phyloP scores from a whole-genome alignment of 1,140 invertebrate genomes.

The Macrotrachela quadricornifera region DNA sequence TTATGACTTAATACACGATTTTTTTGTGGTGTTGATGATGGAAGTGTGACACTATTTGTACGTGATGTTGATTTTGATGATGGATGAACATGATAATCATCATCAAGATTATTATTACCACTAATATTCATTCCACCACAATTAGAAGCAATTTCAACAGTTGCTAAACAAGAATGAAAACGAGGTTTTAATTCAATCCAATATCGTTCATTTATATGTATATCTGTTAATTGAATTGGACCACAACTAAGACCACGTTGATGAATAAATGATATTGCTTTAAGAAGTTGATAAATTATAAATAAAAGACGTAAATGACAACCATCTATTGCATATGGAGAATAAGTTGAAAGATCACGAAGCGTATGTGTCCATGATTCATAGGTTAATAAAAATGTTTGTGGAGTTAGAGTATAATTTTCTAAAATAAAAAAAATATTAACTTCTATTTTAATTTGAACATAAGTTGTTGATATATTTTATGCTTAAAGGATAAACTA shows the following conservation, averaged over 20 bases:
- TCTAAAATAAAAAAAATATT: too few species aligned
- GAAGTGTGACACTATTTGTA: neutral
- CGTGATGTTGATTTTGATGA: neutral
- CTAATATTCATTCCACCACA: too few species aligned
- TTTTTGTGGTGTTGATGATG: neutral
- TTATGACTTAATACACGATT: neutral
- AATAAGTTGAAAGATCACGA: too few species aligned
- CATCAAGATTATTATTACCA: neutral
- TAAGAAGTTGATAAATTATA: slow-evolving; percentile 3
- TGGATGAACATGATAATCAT: neutral
- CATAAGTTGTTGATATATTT: too few species aligned
- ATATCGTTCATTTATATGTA: slow-evolving; percentile 1
- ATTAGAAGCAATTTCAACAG: too few species aligned
- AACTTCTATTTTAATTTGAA: too few species aligned
- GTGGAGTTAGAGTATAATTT: too few species aligned
- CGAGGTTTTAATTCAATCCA: slow-evolving; percentile 3
- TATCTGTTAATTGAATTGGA: neutral
- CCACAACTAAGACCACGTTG: neutral
- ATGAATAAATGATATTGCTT: neutral
- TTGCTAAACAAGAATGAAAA: too few species aligned
- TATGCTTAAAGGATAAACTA: too few species aligned
- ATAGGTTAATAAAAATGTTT: too few species aligned
- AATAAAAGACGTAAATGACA: slow-evolving; percentile 1
- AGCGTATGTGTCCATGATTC: too few species aligned
- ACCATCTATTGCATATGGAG: too few species aligned